Evolutionary conservation across 2,113 vertebrate species (phyloP).

Genomic region (Marcusenius ussheri): DNA sequence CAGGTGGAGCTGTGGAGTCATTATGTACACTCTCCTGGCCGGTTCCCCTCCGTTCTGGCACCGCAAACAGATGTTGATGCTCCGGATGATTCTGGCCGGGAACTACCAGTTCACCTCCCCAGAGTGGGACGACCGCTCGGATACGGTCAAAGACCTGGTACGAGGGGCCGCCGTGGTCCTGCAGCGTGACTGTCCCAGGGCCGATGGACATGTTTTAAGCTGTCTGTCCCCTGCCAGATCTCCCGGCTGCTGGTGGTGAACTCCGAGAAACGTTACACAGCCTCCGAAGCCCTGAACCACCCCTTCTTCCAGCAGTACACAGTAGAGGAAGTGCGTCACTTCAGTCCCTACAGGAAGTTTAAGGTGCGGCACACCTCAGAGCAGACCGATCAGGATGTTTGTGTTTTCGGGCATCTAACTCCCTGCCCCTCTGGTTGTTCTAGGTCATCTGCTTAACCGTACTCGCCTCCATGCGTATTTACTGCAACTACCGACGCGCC

Average conservation of each 20-base stretch:
- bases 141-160: slow-evolving; percentile 94
- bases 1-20: slow-evolving; percentile 94
- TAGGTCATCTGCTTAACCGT: slow-evolving; percentile 89
- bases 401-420: too few species aligned
- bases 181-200: neutral
- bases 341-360: slow-evolving; percentile 85
- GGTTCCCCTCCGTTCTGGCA: slow-evolving; percentile 98
- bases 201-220: neutral
- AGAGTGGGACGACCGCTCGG: slow-evolving; percentile 90
- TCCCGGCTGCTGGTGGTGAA: slow-evolving; percentile 82
- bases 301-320: slow-evolving; percentile 95
- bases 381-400: neutral
- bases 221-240: slow-evolving; percentile 62
- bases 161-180: slow-evolving; percentile 7
- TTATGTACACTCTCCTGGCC: slow-evolving; percentile 94
- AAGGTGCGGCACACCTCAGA: slow-evolving; percentile 62
- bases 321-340: slow-evolving; percentile 82
- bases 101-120: slow-evolving; percentile 81
- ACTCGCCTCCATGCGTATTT: slow-evolving; percentile 83
- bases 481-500: slow-evolving; percentile 81
- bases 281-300: slow-evolving; percentile 73
- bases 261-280: slow-evolving; percentile 70
- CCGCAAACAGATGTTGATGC: slow-evolving; percentile 96
- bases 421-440: neutral
- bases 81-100: slow-evolving; percentile 87